Base-by-base conservation (phyloP, 2,113 vertebrate genomes). In the Cyprinodon variegatus region DNA sequence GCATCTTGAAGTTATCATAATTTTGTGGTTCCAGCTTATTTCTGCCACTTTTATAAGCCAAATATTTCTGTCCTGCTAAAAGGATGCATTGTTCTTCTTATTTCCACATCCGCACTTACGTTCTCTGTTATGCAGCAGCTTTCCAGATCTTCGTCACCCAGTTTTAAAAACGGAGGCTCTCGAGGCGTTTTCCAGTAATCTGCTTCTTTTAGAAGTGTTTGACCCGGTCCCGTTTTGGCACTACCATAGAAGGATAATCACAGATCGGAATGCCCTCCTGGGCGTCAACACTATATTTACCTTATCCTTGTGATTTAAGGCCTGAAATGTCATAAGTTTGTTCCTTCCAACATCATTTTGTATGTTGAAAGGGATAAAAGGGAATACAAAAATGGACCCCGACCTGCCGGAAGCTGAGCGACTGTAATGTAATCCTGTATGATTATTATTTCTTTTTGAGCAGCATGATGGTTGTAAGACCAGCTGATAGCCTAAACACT, bases 241-340 rank as follows among this genome's bases (percentile, higher is more conserved):
- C 75, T 70, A 66, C 50, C 60, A 13, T 46, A 41, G 65, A 43
- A 15, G 60, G 60, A 29, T 50, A 74, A 57, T 74, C 40, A 14
- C 70, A 61, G 70, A 68, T 39, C 22, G 60, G 73, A 86, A 70
- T 72, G 43, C 14, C 78, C 67, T 82, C 65, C 57, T n/a, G 66
- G 72, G 22, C 68, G 40, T 62, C 70, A 4, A 45, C 37, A 14
- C 79, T 78, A 72, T 77, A 81, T 85, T 77, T 83, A 77, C 63
- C 60, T 17, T 59, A 15, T 50, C 74, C 76, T 78, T 15, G 65
- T 78, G 80, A n/a, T 76, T 74, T 48, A 59, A 38, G 71, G 75
- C 74, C 63, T 75, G 43, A 82, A 68, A 77, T 83, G 62, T 73
- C 80, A 79, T 65, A 80, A 68, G 76, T 76, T 69, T 5, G 43